phyloP scores from a whole-genome alignment of 2,797 vertebrate species.

The Neosilurus hyrtlii region DNA sequence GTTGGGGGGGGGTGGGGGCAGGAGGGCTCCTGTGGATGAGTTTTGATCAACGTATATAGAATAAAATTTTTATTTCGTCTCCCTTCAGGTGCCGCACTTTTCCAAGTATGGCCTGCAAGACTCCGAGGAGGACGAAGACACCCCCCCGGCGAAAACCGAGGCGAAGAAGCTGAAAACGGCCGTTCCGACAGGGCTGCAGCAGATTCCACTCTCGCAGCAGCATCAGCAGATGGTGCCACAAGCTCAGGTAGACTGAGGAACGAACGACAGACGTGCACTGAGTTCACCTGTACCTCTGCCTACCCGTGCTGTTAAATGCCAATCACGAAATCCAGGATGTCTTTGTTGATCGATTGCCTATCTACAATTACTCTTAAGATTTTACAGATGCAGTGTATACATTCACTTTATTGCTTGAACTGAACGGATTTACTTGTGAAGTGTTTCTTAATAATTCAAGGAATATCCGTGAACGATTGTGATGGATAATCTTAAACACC shows the following conservation, averaged over 20 bases:
- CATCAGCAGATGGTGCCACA: conserved; percentile 72
- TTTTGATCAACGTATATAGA: not conserved
- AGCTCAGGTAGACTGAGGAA: conserved; percentile 82
- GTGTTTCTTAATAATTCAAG: not conserved
- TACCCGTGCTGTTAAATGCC: not conserved
- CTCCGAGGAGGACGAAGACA: conserved; percentile 90
- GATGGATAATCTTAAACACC: not conserved
- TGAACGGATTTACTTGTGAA: not conserved
- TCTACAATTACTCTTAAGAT: not conserved
- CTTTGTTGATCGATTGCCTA: not conserved
- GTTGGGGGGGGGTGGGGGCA: no score
- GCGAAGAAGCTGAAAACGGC: conserved; percentile 88
- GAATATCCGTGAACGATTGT: not conserved
- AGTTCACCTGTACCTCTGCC: conserved; percentile 41
- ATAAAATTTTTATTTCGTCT: not conserved
- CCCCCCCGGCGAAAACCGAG: conserved; percentile 74
- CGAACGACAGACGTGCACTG: conserved; percentile 54
- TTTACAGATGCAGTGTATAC: not conserved
- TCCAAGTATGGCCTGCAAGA: conserved; percentile 97
- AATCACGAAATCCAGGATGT: not conserved
- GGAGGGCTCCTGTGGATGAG: no score
- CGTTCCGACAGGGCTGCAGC: conserved; percentile 67
- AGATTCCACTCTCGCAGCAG: conserved; percentile 76
- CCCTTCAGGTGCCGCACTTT: conserved; percentile 86
- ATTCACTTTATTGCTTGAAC: not conserved